Percentiles rank a stretch among this genome's conserved stretches.
phyloP scores from a whole-genome alignment of 2,888 invertebrate genomes.

The Campoplex capitator region DNA sequence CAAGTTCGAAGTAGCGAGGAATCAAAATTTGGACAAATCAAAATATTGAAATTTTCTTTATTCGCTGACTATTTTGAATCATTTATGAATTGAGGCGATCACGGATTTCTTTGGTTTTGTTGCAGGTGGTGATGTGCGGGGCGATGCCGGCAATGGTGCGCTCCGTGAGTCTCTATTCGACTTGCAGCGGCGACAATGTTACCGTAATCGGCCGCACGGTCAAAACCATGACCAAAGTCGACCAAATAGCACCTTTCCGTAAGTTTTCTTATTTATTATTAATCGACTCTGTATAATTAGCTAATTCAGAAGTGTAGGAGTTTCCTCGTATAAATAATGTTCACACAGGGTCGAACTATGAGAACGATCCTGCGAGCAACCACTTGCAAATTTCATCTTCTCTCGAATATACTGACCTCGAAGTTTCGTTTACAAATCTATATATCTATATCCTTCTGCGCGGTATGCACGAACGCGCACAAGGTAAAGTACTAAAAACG shows the following conservation, averaged over 20 bases:
- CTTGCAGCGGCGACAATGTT: constrained; percentile 89
- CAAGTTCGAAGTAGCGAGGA: no score
- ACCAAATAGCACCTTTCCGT: constrained; percentile 87
- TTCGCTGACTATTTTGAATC: neutral
- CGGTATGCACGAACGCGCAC: no score
- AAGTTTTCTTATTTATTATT: constrained; percentile 82
- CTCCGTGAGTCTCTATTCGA: constrained; percentile 89
- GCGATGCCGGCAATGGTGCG: constrained; percentile 90
- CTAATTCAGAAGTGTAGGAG: neutral
- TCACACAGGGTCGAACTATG: no score
- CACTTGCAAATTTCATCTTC: neutral
- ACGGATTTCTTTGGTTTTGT: constrained; percentile 49
- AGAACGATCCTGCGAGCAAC: neutral
- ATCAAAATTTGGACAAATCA: neutral
- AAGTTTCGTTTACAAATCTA: neutral
- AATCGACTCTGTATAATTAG: neutral
- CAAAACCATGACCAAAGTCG: constrained; percentile 87
- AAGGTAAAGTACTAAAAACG: no score
- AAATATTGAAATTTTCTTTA: neutral
- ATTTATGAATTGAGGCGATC: no score
- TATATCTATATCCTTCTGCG: no score
- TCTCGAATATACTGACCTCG: neutral
- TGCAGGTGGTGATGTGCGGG: constrained; percentile 90
- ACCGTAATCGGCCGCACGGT: constrained; percentile 89
- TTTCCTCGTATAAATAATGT: neutral